Evolutionary conservation across 2,113 vertebrate species (phyloP).

Genomic region (Corythaixoides concolor): DNA sequence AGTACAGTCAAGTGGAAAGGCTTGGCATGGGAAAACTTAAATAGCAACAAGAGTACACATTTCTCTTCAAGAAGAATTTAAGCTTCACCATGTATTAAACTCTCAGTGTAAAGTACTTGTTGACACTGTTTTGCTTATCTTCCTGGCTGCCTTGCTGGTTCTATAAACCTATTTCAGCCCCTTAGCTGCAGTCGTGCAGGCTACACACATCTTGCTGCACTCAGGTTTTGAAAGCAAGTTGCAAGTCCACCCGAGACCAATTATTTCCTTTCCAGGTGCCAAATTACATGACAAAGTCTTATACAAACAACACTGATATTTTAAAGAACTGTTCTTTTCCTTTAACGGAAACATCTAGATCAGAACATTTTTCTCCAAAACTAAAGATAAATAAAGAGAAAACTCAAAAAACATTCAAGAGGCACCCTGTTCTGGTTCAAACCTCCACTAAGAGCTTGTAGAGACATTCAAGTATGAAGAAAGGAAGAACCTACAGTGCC

Average conservation of each 20-base stretch:
- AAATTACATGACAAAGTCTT: neutral
- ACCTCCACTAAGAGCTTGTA: neutral
- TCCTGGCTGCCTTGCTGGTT: neutral
- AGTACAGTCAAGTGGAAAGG: conserved; percentile 37
- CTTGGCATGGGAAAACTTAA: neutral
- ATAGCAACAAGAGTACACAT: neutral
- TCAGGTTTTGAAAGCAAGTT: neutral
- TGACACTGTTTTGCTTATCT: neutral
- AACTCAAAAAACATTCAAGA: neutral
- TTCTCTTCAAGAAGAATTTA: neutral
- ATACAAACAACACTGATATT: neutral
- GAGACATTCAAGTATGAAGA: neutral
- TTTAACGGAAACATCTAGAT: neutral
- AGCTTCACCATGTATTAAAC: neutral
- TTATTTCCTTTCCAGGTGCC: neutral
- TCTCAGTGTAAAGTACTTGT: neutral
- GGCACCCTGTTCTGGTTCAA: neutral
- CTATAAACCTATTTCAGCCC: neutral
- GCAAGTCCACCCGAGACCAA: neutral
- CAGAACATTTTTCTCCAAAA: neutral
- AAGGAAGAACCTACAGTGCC: conserved; percentile 39
- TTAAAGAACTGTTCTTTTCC: neutral
- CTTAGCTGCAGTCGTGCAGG: neutral
- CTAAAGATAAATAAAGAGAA: neutral
- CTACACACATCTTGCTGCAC: neutral